phyloP scores from a whole-genome alignment of 2,113 vertebrate genomes.

The Hypanus sabinus region DNA sequence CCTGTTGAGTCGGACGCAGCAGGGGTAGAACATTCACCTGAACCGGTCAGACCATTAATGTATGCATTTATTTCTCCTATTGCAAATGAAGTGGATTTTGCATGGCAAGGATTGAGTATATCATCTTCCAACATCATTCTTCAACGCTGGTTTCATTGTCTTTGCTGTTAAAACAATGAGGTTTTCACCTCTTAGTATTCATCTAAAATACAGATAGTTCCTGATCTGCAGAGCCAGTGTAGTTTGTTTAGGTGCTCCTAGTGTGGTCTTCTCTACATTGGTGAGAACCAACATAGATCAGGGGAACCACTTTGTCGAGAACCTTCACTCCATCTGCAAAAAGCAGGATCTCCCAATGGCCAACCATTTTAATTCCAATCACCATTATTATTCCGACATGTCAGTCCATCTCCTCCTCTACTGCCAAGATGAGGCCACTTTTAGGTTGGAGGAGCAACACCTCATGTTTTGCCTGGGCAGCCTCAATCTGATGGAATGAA shows the following conservation, averaged over 20 bases:
- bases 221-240: neutral
- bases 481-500: too few species aligned
- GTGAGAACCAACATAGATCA: too few species aligned
- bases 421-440: too few species aligned
- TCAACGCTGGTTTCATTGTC: neutral
- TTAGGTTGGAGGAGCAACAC: too few species aligned
- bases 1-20: neutral
- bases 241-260: neutral
- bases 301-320: too few species aligned
- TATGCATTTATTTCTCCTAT: neutral
- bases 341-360: too few species aligned
- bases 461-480: too few species aligned
- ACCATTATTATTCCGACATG: too few species aligned
- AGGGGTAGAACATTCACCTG: neutral
- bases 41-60: neutral
- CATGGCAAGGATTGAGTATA: neutral
- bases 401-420: too few species aligned
- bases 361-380: too few species aligned
- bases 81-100: neutral
- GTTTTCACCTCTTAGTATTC: neutral
- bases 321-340: too few species aligned
- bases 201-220: neutral
- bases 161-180: neutral
- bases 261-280: too few species aligned
- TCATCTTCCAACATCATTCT: neutral